Evolutionary conservation across 2,888 invertebrate species (phyloP), one percentile per base, ranked within the genome.

Genomic region (Ernsta delagoae): DNA sequence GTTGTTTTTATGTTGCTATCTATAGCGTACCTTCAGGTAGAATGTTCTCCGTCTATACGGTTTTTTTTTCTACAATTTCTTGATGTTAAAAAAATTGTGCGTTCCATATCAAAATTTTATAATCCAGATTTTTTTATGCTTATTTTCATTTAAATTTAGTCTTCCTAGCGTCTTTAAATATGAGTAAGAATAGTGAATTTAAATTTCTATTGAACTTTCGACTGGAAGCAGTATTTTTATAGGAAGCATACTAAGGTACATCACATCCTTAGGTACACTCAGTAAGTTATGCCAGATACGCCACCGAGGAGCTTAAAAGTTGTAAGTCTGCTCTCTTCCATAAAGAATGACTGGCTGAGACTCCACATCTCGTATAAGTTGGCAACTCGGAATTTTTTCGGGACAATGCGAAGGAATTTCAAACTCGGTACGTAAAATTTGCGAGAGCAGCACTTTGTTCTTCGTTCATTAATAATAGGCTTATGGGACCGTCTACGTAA

Each of bases 241-340:
- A 67, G 41, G 54, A 24, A 43, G 43, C 54, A 73, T 72, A 73
- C 71, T 72, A 72, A 74, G 73, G 73, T 73, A 73, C 62, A 4
- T 36, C 36, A 16, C 16, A 16, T 16, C 36, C 6, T 36, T 36
- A 36, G 36, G 36, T 36, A 74, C 70, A 74, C 71, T 70, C 70
- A 70, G 61, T 56, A 77, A 76, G 74, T 76, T 76, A 77, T 76
- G 74, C 73, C 73, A 72, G 73, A 74, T 74, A 75, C 75, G 61
- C 60, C 36, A 34, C 43, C 48, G 75, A 68, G 70, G 71, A 73
- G 75, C 75, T 76, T 75, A 75, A 73, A 73, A 74, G 71, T 76
- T 74, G 39, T 59, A 56, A 67, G 67, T 67, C 61, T 71, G 6
- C 48, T 48, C 48, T 43, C 65, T 68, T 66, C n/a, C 68, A 67